phyloP scores from a whole-genome alignment of 2,888 invertebrate species.

The Brachyopa scutellaris region DNA sequence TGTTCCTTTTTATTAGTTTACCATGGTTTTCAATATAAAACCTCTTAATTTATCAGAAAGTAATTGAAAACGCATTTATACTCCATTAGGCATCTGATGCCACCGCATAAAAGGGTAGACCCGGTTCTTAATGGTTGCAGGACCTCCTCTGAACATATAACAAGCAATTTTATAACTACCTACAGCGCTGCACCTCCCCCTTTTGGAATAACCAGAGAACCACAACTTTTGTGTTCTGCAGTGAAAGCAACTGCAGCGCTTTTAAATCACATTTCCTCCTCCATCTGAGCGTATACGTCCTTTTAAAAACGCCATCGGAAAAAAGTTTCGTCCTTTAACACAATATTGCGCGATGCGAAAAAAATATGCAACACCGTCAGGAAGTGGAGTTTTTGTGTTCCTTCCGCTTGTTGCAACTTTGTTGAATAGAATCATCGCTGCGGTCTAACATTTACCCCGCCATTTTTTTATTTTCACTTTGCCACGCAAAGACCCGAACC shows the following conservation, averaged over 20 bases:
- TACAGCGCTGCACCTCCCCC: neutral
- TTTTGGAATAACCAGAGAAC: too few relatives aligned
- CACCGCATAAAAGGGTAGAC: slow-evolving; percentile 31
- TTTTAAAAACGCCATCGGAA: slow-evolving; percentile 27
- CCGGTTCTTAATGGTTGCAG: slow-evolving; percentile 49
- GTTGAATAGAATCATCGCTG: slow-evolving; percentile 43
- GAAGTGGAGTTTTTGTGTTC: neutral
- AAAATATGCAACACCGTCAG: slow-evolving; percentile 20
- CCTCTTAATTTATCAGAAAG: slow-evolving; percentile 48
- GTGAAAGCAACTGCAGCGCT: slow-evolving; percentile 2
- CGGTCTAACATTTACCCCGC: slow-evolving; percentile 19
- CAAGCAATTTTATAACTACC: slow-evolving; percentile 46
- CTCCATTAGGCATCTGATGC: slow-evolving; percentile 57
- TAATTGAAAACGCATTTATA: slow-evolving; percentile 62
- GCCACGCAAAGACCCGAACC: slow-evolving; percentile 5
- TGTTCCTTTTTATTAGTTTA: slow-evolving; percentile 18
- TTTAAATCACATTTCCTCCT: slow-evolving; percentile 46
- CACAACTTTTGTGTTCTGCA: too few relatives aligned
- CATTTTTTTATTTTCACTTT: slow-evolving; percentile 7
- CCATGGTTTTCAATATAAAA: slow-evolving; percentile 46
- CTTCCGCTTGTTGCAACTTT: slow-evolving; percentile 21
- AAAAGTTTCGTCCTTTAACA: slow-evolving; percentile 33
- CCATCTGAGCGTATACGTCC: neutral
- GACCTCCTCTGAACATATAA: slow-evolving; percentile 29
- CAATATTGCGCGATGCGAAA: slow-evolving; percentile 10